Evolutionary conservation across 2,797 vertebrate species (phyloP).

Genomic region (Sibirionetta formosa): DNA sequence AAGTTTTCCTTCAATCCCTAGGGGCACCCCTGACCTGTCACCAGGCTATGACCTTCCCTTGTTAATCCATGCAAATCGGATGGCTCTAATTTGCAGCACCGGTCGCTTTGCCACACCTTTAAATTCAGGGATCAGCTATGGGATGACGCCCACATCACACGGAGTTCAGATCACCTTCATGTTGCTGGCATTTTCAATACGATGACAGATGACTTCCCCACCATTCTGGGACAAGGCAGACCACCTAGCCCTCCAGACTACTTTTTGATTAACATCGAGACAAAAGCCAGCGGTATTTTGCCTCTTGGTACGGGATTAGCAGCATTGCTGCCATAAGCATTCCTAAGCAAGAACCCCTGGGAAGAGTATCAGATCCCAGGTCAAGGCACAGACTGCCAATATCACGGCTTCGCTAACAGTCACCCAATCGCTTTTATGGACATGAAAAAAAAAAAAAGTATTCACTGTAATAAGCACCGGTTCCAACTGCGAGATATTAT

Average conservation of each 20-base stretch:
- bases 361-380: conserved; percentile 78
- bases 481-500: conserved; percentile 80
- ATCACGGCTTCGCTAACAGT: conserved; percentile 80
- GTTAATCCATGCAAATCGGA: conserved; percentile 87
- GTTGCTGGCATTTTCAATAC: conserved; percentile 73
- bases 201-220: conserved; percentile 75
- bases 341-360: conserved; percentile 72
- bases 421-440: conserved; percentile 81
- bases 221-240: conserved; percentile 70
- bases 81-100: conserved; percentile 80
- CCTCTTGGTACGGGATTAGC: conserved; percentile 78
- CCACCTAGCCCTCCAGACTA: conserved; percentile 74
- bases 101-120: conserved; percentile 82
- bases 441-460: conserved; percentile 33
- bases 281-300: conserved; percentile 78
- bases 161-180: conserved; percentile 78
- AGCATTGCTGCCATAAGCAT: conserved; percentile 83
- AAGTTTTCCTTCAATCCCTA: conserved; percentile 84
- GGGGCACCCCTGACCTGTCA: conserved; percentile 81
- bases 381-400: conserved; percentile 78
- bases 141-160: conserved; percentile 77
- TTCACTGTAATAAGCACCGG: conserved; percentile 74
- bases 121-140: conserved; percentile 77
- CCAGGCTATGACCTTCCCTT: conserved; percentile 79
- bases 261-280: conserved; percentile 85